Evolutionary conservation across 2,113 vertebrate species (phyloP), one percentile per base, ranked within the genome.

Genomic region (Pipa parva): DNA sequence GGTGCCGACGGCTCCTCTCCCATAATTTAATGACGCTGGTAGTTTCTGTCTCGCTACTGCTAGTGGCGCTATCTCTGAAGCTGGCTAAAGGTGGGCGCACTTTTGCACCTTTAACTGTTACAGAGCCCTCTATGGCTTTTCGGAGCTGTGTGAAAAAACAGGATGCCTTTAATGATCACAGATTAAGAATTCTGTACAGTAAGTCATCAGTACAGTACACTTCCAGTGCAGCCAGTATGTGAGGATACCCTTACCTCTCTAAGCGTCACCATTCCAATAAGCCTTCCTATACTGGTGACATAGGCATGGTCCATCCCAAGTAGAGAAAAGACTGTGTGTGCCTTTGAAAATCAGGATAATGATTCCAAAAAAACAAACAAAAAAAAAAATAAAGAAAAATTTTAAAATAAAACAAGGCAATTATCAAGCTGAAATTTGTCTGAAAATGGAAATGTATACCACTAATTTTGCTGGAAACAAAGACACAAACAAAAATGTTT

Each of bases 191-290:
- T n/a, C n/a, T n/a, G n/a, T n/a, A n/a, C n/a, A n/a, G n/a, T n/a
- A n/a, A n/a, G n/a, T n/a, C n/a, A n/a, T n/a, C n/a, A n/a, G n/a
- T n/a, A n/a, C n/a, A n/a, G n/a, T n/a, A n/a, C n/a, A n/a, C n/a
- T n/a, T n/a, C n/a, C n/a, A n/a, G n/a, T n/a, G n/a, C n/a, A n/a
- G n/a, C n/a, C n/a, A n/a, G n/a, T n/a, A n/a, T n/a, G n/a, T n/a
- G n/a, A n/a, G n/a, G n/a, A n/a, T n/a, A n/a, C n/a, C n/a, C n/a
- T 86, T 71, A 98, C 96, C 90, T 99, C 96, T 84, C 95, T 95
- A 29, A 97, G 88, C 4, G 96, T 93, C 56, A 99, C 96, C 46
- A 97, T 93, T 42, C 96, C 95, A 27, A 99, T 95, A 71, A 99
- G 89, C 11, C 95, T 87, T 5, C 96, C 95, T 0, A 97, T 97